These are phyloP conservation scores for Apis mellifera DNA, from an alignment of 1,140 invertebrate genomes.

Conservation along the genomic window Amel_HAv3.1 CM009943.2:8074501-8075000, in stretches of 20 bases:
- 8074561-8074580: constrained; percentile 48
- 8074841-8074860: neutral
- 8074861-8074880: neutral
- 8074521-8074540: constrained; percentile 7
- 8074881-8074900: neutral
- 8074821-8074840: neutral
- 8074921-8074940: neutral
- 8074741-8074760: constrained; percentile 73
- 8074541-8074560: constrained; percentile 52
- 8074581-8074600: constrained; percentile 72
- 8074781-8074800: constrained; percentile 39
- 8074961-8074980: neutral
- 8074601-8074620: constrained; percentile 81
- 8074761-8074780: constrained; percentile 62
- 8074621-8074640: constrained; percentile 81
- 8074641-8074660: constrained; percentile 78
- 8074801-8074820: neutral
- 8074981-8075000: neutral
- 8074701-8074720: constrained; percentile 77
- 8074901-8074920: neutral
- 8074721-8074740: constrained; percentile 74
- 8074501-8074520: constrained; percentile 34
- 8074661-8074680: constrained; percentile 80
- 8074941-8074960: neutral
- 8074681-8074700: constrained; percentile 79